Evolutionary conservation across 2,888 invertebrate genomes (phyloP).

Genomic region (Tipula vernalis): DNA sequence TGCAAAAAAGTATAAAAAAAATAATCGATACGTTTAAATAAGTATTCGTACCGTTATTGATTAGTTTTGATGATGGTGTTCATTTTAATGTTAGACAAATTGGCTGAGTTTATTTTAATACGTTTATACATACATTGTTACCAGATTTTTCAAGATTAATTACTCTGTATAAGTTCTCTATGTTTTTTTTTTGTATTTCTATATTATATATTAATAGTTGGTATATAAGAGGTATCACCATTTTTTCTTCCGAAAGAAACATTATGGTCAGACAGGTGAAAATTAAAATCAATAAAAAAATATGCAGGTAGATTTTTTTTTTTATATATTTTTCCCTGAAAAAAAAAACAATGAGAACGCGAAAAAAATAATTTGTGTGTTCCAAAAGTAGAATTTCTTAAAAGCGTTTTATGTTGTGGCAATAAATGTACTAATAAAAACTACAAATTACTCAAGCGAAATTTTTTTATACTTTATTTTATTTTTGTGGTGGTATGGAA

Average conservation of each 20-base stretch:
- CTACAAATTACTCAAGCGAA: slow-evolving; percentile 7
- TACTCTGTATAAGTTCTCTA: background rate
- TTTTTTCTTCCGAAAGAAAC: background rate
- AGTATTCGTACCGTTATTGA: background rate
- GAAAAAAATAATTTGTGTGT: background rate
- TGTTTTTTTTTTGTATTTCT: background rate
- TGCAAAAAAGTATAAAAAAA: background rate
- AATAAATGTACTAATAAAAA: background rate
- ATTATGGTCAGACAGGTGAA: slow-evolving; percentile 9
- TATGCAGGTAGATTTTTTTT: background rate
- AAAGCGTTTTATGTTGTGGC: background rate
- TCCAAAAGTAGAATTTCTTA: background rate
- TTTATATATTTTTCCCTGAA: slow-evolving; percentile 6
- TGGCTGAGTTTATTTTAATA: background rate
- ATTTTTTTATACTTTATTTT: background rate
- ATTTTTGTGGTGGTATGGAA: slow-evolving; percentile 4
- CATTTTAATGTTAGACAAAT: background rate
- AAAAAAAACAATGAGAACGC: background rate
- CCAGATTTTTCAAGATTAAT: background rate
- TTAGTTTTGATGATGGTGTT: background rate
- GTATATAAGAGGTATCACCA: background rate
- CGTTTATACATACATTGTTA: background rate
- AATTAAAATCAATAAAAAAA: slow-evolving; percentile 10
- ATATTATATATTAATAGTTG: too few relatives aligned
- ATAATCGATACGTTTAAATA: background rate